Evolutionary conservation across 2,797 vertebrate species (phyloP).

Genomic region (Taeniopygia guttata): DNA sequence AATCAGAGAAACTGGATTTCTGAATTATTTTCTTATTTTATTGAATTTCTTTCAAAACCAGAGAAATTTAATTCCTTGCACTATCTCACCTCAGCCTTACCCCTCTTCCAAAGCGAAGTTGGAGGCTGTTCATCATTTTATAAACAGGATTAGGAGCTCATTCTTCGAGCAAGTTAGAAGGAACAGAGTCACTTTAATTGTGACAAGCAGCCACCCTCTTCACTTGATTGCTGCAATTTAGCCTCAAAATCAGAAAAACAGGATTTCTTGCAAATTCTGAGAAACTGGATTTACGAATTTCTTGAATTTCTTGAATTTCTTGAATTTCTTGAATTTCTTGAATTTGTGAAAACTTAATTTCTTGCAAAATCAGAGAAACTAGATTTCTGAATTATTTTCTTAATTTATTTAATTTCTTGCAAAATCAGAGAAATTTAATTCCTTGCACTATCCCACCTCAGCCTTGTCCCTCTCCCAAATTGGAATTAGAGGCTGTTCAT

Average conservation of each 20-base stretch:
- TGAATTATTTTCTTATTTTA: too few species aligned
- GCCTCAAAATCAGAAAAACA: neutral
- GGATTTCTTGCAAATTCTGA: too few species aligned
- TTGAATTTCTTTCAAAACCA: too few species aligned
- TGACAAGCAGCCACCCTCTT: neutral
- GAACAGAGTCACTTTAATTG: neutral
- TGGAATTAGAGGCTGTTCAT: neutral
- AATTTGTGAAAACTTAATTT: too few species aligned
- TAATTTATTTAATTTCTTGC: too few species aligned
- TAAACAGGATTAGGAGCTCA: neutral
- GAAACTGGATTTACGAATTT: too few species aligned
- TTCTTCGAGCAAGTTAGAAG: neutral
- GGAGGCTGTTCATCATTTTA: neutral
- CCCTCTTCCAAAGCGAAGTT: neutral
- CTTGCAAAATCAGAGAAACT: too few species aligned
- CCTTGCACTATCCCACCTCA: neutral
- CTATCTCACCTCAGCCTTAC: neutral
- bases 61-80: neutral
- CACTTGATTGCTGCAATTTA: neutral
- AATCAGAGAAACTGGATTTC: too few species aligned
- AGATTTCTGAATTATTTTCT: too few species aligned
- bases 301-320: too few species aligned
- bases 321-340: too few species aligned
- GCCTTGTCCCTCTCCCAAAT: neutral
- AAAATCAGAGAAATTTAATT: neutral